Conservation (phyloP, 2,113 vertebrate species). For the Lamprotornis superbus region DNA sequence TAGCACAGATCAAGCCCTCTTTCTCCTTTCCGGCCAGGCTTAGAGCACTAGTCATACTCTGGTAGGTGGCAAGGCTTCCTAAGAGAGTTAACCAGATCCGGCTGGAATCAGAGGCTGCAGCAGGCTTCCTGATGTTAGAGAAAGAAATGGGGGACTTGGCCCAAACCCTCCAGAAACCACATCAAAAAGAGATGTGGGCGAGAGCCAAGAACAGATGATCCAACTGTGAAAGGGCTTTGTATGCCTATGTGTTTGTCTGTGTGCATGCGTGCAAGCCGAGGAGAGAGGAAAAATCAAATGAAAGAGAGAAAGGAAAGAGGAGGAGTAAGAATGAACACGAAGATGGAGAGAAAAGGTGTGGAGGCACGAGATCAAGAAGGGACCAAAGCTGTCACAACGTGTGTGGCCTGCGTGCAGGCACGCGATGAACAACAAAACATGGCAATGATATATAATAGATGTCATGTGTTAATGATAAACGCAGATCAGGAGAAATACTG, state of each 20-base stretch:
- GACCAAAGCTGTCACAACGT: constrained; percentile 17
- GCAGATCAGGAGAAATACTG: background rate
- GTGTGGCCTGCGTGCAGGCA: constrained; percentile 43
- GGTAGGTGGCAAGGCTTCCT: constrained; percentile 54
- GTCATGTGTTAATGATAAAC: constrained; percentile 8
- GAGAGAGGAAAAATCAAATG: background rate
- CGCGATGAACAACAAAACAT: constrained; percentile 39
- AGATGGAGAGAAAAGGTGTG: constrained; percentile 60
- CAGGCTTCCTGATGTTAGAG: constrained; percentile 82
- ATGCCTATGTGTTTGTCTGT: background rate
- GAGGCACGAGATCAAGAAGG: constrained; percentile 59
- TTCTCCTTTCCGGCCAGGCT: background rate
- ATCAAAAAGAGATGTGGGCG: constrained; percentile 77
- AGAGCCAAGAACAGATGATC: constrained; percentile 75
- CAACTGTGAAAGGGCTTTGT: constrained; percentile 68
- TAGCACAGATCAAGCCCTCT: background rate
- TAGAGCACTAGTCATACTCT: background rate
- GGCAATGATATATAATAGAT: constrained; percentile 16
- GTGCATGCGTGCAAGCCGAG: background rate
- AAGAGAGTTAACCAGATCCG: constrained; percentile 82
- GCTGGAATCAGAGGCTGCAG: constrained; percentile 69
- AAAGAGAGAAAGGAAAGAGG: constrained; percentile 35
- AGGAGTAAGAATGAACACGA: constrained; percentile 32
- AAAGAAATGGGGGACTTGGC: constrained; percentile 75
- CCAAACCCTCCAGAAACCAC: constrained; percentile 81